Evolutionary conservation across 2,888 invertebrate species (phyloP).

Genomic region (Dysmachus trigonus): DNA sequence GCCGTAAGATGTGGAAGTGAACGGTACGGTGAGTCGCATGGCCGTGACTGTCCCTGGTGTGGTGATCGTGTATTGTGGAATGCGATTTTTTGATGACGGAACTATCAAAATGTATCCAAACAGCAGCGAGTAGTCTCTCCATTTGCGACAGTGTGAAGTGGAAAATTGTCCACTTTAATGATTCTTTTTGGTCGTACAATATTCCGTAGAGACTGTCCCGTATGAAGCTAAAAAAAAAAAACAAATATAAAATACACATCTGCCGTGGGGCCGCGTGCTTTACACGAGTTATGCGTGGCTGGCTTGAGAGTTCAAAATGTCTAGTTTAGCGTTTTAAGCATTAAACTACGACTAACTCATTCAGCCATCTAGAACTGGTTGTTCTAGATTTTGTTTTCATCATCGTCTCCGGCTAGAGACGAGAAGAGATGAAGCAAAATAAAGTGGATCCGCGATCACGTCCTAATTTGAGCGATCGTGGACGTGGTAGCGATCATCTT

Average conservation of each 20-base stretch:
- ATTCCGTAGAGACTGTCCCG: neutral
- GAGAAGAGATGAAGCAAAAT: neutral
- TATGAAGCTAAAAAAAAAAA: neutral
- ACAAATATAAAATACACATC: neutral
- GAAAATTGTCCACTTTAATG: neutral
- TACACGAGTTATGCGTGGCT: neutral
- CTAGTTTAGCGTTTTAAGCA: neutral
- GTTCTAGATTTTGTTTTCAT: constrained; percentile 23
- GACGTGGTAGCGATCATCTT: neutral
- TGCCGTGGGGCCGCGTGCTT: neutral
- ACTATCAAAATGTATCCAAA: constrained; percentile 23
- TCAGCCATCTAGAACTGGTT: neutral
- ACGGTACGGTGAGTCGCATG: neutral
- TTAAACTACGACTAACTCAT: neutral
- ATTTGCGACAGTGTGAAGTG: neutral
- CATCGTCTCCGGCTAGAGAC: neutral
- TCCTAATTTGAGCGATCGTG: neutral
- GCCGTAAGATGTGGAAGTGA: constrained; percentile 12
- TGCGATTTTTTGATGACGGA: constrained; percentile 34
- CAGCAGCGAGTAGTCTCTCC: neutral
- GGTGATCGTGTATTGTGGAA: constrained; percentile 31
- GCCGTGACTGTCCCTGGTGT: neutral
- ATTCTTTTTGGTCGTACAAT: neutral
- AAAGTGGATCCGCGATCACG: neutral
- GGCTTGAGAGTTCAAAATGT: neutral